Percentiles rank a stretch among this genome's conserved stretches.
Evolutionary conservation across 2,888 invertebrate genomes (phyloP).

Genomic region (Auanema freiburgensis): DNA sequence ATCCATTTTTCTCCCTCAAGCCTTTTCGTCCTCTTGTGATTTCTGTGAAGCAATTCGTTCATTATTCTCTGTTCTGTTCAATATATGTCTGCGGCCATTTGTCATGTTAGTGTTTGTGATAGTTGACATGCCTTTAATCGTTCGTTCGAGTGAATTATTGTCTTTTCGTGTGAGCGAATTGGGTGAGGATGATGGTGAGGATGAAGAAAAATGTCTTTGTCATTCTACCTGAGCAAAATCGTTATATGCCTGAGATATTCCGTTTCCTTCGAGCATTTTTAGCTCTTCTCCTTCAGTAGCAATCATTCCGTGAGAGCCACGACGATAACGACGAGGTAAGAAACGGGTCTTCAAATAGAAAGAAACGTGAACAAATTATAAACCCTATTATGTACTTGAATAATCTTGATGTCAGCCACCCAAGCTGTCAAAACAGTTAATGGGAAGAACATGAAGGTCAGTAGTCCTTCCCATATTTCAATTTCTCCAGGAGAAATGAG

Average conservation of each 20-base stretch:
- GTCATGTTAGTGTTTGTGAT: too few species aligned
- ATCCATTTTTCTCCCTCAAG: conserved; percentile 1
- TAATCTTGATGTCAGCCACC: conserved; percentile 80
- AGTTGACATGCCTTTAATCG: too few species aligned
- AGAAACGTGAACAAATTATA: not conserved
- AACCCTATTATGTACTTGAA: conserved; percentile 49
- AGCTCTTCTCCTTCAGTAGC: conserved; percentile 63
- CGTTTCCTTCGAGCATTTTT: conserved; percentile 62
- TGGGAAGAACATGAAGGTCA: conserved; percentile 95
- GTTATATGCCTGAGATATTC: conserved; percentile 33
- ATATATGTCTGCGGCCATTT: too few species aligned
- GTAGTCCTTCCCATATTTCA: conserved; percentile 88
- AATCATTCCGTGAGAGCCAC: conserved; percentile 60
- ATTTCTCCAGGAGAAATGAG: conserved; percentile 73
- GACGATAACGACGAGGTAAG: conserved; percentile 63
- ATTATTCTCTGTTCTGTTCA: too few species aligned
- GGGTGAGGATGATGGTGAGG: too few species aligned
- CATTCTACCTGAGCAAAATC: conserved; percentile 23
- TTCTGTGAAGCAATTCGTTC: too few species aligned
- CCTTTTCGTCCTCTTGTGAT: too few species aligned
- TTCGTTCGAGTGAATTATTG: too few species aligned
- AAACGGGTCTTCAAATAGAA: conserved; percentile 60
- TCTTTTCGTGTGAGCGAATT: too few species aligned
- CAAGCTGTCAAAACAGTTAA: conserved; percentile 93
- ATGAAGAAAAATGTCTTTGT: too few species aligned